Evolutionary conservation across 1,140 invertebrate species (phyloP).

Genomic region (Spodoptera frugiperda): DNA sequence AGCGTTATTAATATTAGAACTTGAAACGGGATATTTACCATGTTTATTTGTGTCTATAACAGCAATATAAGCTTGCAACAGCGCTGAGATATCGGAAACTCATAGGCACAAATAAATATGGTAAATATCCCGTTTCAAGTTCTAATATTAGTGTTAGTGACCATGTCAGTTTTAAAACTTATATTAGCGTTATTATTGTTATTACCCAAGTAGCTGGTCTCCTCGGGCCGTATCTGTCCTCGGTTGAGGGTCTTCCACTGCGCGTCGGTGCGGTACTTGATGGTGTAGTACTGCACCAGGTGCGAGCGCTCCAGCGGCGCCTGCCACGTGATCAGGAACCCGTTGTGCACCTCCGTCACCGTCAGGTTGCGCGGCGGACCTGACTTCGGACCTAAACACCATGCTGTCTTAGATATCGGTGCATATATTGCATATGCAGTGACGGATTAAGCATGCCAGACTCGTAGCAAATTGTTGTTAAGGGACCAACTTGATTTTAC

Average conservation of each 20-base stretch:
- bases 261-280: conserved; percentile 95
- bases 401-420: neutral
- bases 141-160: too few species aligned
- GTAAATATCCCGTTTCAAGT: too few species aligned
- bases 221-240: conserved; percentile 94
- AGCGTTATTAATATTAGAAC: neutral
- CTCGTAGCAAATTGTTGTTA: too few species aligned
- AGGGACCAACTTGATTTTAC: too few species aligned
- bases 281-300: conserved; percentile 95
- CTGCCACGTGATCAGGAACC: conserved; percentile 95
- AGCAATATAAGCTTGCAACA: too few species aligned
- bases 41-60: too few species aligned
- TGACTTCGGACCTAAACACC: conserved; percentile 92
- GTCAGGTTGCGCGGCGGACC: conserved; percentile 95
- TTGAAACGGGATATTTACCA: too few species aligned
- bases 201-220: conserved; percentile 93
- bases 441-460: neutral
- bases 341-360: conserved; percentile 94
- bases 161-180: too few species aligned
- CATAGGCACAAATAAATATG: too few species aligned
- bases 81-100: too few species aligned
- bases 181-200: neutral
- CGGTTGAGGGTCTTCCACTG: conserved; percentile 95
- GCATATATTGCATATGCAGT: neutral
- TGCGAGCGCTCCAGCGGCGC: conserved; percentile 92